Conservation (phyloP, 2,888 invertebrate genomes). For the Cerastis rubricosa region DNA sequence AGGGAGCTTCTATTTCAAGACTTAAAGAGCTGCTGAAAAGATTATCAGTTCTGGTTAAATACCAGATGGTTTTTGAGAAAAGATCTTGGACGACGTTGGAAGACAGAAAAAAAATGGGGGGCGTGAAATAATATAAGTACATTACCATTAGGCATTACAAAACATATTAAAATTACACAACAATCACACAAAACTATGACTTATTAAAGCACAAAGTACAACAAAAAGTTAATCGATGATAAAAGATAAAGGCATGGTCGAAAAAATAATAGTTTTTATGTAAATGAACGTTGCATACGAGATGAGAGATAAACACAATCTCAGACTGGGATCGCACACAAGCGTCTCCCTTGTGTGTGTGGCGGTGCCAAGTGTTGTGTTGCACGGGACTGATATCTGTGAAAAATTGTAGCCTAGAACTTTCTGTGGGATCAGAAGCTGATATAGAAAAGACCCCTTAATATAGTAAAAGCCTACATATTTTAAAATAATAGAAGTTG, state of each 20-base stretch:
- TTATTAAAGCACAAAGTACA: constrained; percentile 62
- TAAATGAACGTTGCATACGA: constrained; percentile 83
- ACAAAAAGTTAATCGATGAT: constrained; percentile 78
- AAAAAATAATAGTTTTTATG: constrained; percentile 86
- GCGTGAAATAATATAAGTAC: neutral
- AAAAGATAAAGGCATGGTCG: constrained; percentile 73
- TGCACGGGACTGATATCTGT: constrained; percentile 33
- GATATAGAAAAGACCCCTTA: neutral
- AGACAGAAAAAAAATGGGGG: neutral
- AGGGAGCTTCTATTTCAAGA: neutral
- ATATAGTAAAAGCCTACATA: neutral
- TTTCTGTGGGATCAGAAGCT: neutral
- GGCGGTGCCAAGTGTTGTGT: constrained; percentile 54
- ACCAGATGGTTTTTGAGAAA: neutral
- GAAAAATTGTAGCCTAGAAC: constrained; percentile 5
- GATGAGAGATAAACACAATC: constrained; percentile 75
- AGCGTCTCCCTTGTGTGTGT: constrained; percentile 58
- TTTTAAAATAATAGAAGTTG: neutral
- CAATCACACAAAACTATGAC: constrained; percentile 40
- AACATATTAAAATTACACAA: constrained; percentile 5
- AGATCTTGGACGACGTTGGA: neutral
- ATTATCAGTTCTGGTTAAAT: neutral
- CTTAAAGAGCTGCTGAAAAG: neutral
- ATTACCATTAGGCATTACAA: neutral
- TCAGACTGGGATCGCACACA: constrained; percentile 67